Evolutionary conservation across 2,888 invertebrate genomes (phyloP).

Genomic region (Cetonia aurata): DNA sequence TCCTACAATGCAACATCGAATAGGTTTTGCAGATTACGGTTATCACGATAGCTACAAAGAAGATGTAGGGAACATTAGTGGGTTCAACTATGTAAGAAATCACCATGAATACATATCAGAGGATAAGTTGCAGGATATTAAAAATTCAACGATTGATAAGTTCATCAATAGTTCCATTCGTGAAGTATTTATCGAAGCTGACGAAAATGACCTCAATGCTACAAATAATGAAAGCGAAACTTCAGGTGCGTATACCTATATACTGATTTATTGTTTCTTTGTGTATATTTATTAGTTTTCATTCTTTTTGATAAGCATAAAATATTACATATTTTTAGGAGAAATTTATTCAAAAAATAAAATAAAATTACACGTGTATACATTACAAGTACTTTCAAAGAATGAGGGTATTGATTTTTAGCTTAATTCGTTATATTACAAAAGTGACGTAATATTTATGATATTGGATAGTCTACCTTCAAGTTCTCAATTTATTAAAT

Average conservation of each 20-base stretch:
- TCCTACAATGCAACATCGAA: conserved; percentile 41
- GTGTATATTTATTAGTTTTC: no score
- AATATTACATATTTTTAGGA: no score
- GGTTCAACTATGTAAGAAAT: background rate
- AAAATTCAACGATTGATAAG: conserved; percentile 1
- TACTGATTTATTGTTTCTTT: background rate
- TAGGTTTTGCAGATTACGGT: conserved; percentile 28
- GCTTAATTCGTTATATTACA: conserved; percentile 9
- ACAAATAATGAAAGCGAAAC: background rate
- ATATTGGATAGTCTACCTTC: conserved; percentile 5
- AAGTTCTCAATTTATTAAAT: background rate
- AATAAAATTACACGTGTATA: conserved; percentile 13
- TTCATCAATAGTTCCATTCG: background rate
- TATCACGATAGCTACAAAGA: conserved; percentile 14
- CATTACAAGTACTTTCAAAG: background rate
- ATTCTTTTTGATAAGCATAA: no score
- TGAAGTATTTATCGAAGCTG: background rate
- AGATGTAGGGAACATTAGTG: background rate
- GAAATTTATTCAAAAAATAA: conserved; percentile 8
- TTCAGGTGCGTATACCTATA: conserved; percentile 18
- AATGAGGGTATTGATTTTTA: conserved; percentile 26
- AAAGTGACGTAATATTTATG: conserved; percentile 4
- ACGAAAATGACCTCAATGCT: conserved; percentile 7
- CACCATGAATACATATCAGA: background rate
- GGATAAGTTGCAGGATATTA: background rate